These are phyloP conservation scores for Rhyacophila brunnea DNA, from an alignment of 1,140 invertebrate species.

Conservation along the genomic window DNA sequence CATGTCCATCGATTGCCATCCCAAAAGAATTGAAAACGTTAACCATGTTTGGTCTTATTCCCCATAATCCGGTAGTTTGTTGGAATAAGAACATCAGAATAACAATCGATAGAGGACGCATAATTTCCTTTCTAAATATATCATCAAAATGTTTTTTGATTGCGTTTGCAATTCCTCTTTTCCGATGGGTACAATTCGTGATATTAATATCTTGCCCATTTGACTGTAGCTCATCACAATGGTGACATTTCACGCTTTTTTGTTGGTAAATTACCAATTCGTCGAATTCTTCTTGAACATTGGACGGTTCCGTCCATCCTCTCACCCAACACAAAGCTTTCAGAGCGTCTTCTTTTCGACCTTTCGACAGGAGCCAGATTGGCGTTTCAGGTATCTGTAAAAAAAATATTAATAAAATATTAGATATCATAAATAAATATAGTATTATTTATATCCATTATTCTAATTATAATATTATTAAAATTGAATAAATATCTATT, in stretches of 20 bases:
- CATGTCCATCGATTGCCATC: slow-evolving; percentile 48
- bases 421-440: too few relatives aligned
- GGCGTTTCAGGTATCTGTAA: slow-evolving; percentile 65
- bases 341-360: slow-evolving; percentile 50
- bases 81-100: slow-evolving; percentile 54
- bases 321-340: slow-evolving; percentile 53
- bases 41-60: slow-evolving; percentile 62
- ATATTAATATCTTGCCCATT: neutral
- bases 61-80: slow-evolving; percentile 52
- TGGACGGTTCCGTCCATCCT: slow-evolving; percentile 50
- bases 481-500: too few relatives aligned
- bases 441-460: too few relatives aligned
- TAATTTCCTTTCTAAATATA: slow-evolving; percentile 50
- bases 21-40: slow-evolving; percentile 52
- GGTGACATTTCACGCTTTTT: slow-evolving; percentile 41
- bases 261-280: slow-evolving; percentile 43
- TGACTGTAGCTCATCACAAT: slow-evolving; percentile 15
- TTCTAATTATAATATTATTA: too few relatives aligned
- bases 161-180: slow-evolving; percentile 4
- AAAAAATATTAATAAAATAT: too few relatives aligned
- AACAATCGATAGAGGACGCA: slow-evolving; percentile 51
- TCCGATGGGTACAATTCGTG: slow-evolving; percentile 19
- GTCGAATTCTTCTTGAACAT: slow-evolving; percentile 51
- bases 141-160: slow-evolving; percentile 38
- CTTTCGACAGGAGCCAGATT: slow-evolving; percentile 59